A percentile compares a stretch with the other conserved stretches of the same genome.
Conservation (phyloP, 2,113 vertebrate genomes). For the Equus przewalskii region DNA sequence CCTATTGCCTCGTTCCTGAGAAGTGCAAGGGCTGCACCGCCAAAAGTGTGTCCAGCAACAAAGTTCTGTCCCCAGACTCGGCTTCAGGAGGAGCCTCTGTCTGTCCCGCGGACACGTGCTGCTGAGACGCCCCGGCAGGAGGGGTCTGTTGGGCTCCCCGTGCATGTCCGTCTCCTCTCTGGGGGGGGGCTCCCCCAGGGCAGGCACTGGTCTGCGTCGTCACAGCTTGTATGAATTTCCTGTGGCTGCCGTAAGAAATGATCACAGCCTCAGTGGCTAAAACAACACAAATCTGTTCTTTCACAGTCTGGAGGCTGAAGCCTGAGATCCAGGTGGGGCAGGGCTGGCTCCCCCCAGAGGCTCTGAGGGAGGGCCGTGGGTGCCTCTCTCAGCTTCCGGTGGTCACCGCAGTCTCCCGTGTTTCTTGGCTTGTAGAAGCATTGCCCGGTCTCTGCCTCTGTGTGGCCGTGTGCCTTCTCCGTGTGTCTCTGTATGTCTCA, state of each 20-base stretch:
- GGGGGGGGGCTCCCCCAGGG: not conserved
- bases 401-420: rapidly evolving
- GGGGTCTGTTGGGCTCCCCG: rapidly evolving
- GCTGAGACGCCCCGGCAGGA: rapidly evolving
- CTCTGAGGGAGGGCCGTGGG: rapidly evolving
- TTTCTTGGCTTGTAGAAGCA: not conserved
- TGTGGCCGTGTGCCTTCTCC: not conserved
- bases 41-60: rapidly evolving
- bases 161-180: not conserved
- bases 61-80: rapidly evolving
- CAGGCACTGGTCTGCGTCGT: rapidly evolving
- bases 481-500: not conserved
- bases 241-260: not conserved
- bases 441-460: rapidly evolving
- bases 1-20: rapidly evolving
- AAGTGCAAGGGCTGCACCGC: rapidly evolving
- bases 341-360: not conserved
- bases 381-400: too few species aligned
- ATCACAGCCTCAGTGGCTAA: rapidly evolving
- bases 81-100: not conserved
- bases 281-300: too few species aligned
- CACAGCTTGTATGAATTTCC: rapidly evolving
- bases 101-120: rapidly evolving
- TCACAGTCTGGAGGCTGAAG: not conserved
- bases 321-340: rapidly evolving